Evolutionary conservation across 1,140 invertebrate species (phyloP).

Genomic region (Brachionus plicatilis): DNA sequence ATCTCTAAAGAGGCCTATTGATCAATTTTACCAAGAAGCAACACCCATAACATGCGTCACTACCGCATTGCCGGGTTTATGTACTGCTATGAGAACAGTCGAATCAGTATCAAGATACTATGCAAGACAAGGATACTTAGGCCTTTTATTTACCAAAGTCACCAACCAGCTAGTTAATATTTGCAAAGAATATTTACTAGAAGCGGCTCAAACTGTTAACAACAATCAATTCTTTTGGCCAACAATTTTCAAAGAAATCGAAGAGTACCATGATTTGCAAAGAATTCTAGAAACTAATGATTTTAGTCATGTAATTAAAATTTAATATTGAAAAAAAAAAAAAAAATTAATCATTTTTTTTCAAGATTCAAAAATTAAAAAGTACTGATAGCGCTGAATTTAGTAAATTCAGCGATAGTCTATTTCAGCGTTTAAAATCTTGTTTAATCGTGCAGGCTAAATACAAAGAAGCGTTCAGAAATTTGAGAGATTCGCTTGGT

Average conservation of each 20-base stretch:
- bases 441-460: conserved; percentile 50
- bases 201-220: conserved; percentile 46
- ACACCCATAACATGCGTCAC: conserved; percentile 50
- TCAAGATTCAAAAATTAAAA: background rate
- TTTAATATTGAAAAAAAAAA: conserved; percentile 48
- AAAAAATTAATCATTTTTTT: conserved; percentile 41
- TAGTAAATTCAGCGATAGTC: conserved; percentile 44
- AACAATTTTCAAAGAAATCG: conserved; percentile 45
- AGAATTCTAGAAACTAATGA: conserved; percentile 43
- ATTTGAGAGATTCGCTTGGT: conserved; percentile 51
- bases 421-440: conserved; percentile 48
- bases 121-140: conserved; percentile 52
- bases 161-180: conserved; percentile 52
- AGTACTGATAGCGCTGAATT: conserved; percentile 1
- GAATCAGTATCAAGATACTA: conserved; percentile 54
- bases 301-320: conserved; percentile 46
- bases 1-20: conserved; percentile 50
- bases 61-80: conserved; percentile 50
- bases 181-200: conserved; percentile 53
- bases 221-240: conserved; percentile 51
- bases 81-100: conserved; percentile 52
- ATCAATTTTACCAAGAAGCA: conserved; percentile 51
- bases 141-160: conserved; percentile 52
- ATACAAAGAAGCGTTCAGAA: conserved; percentile 49
- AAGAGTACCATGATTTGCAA: conserved; percentile 20